Conservation (phyloP, 1,140 invertebrate species). For the Armadillidium nasatum region DNA sequence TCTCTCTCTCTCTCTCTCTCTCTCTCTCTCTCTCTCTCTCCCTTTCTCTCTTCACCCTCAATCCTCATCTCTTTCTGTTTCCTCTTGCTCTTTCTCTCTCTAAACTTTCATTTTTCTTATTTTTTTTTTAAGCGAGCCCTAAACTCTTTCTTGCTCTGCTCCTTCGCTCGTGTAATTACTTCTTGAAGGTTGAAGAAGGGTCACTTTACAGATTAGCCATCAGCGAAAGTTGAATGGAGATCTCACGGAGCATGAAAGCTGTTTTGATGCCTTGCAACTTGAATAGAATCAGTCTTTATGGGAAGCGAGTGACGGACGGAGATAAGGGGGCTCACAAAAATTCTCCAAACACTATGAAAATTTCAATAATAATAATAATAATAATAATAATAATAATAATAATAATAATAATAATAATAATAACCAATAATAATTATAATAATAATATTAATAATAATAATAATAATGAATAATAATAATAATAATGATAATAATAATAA, state of each 20-base stretch:
- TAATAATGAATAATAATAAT: too few species aligned
- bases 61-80: not conserved
- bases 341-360: too few species aligned
- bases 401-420: too few species aligned
- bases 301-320: too few species aligned
- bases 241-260: not conserved
- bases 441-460: too few species aligned
- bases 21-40: not conserved
- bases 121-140: not conserved
- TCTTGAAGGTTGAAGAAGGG: not conserved
- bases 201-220: slow-evolving; percentile 3
- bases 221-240: not conserved
- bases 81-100: not conserved
- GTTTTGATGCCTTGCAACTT: not conserved
- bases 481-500: too few species aligned
- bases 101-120: not conserved
- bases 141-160: not conserved
- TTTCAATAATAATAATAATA: too few species aligned
- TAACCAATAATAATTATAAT: too few species aligned
- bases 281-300: not conserved
- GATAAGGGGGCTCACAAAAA: too few species aligned
- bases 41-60: not conserved
- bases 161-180: not conserved
- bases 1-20: not conserved
- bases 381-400: too few species aligned